Base-by-base conservation (phyloP, 2,797 vertebrate species). In the Phoeniculus purpureus region DNA sequence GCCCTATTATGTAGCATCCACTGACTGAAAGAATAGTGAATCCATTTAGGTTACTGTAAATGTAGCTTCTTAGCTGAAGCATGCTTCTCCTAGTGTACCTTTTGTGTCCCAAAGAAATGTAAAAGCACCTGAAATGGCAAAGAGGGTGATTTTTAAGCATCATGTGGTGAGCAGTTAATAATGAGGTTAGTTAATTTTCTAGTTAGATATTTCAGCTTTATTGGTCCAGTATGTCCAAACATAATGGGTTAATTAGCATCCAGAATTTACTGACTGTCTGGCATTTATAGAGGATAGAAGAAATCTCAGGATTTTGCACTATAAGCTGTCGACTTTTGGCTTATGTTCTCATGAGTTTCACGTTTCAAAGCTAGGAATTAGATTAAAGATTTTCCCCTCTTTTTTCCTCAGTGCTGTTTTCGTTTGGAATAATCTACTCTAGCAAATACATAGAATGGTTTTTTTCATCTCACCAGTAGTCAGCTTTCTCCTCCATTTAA, bases 381-480 rank as follows among this genome's bases (percentile, higher is more conserved):
- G 12, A 34, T 60, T 85, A 21, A 0, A 50, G 18, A 34, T 74
- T 58, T 73, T 43, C 64, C 13, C 5, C 12, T 64, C 40, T 80
- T 6, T n/a, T 54, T 86, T 52, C 52, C 52, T 8, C n/a, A 51
- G 3, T 65, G 10, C 3, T 77, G 7, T 14, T 78, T 64, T 81
- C 32, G 17, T 91, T 92, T 74, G 61, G 5, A 54, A 26, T 74
- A 37, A 61, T 74, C 14, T 85, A 14, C 48, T 78, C 55, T 70
- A 50, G 37, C 7, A 75, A 72, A 43, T 78, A 66, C 20, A 71
- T 61, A 55, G 8, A 68, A 65, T 55, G 56, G 43, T 1, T 0
- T 72, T 16, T 81, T 91, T 91, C 52, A 55, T 81, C 31, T 94
- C 27, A 31, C 31, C 43, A 21, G n/a, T 60, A 82, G 72, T 79